These are phyloP conservation scores for Gobionotothen gibberifrons DNA, from an alignment of 2,797 vertebrate species.

Conservation along the genomic window DNA sequence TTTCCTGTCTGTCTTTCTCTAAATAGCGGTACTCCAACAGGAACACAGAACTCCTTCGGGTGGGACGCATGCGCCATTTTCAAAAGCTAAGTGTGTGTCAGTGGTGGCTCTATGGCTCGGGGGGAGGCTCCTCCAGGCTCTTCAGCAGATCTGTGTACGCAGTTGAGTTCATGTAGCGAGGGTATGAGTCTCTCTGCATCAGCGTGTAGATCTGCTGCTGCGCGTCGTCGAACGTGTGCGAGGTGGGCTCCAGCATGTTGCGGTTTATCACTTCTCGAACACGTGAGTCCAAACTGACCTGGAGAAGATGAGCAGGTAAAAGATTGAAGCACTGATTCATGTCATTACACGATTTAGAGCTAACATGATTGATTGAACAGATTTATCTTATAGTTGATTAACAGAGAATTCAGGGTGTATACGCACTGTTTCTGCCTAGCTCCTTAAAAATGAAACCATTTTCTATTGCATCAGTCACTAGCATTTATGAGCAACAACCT, in stretches of 20 bases:
- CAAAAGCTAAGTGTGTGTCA: conserved; percentile 59
- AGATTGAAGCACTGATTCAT: not conserved
- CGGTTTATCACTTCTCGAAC: conserved; percentile 95
- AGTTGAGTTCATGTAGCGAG: conserved; percentile 94
- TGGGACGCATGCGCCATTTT: conserved; percentile 69
- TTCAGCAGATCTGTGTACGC: conserved; percentile 91
- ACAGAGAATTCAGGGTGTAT: not conserved
- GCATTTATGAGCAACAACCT: not conserved
- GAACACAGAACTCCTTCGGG: conserved; percentile 56
- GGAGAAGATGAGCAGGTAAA: not conserved
- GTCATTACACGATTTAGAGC: no score
- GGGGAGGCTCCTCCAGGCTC: conserved; percentile 76
- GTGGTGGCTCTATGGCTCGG: conserved; percentile 69
- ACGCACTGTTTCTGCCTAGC: not conserved
- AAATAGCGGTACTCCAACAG: conserved; percentile 64
- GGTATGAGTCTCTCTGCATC: conserved; percentile 99
- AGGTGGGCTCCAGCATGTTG: conserved; percentile 95
- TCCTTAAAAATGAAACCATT: not conserved
- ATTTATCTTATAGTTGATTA: not conserved
- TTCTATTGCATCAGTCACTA: not conserved
- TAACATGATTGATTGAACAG: not conserved
- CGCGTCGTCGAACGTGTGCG: conserved; percentile 95
- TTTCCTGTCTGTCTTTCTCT: conserved; percentile 65
- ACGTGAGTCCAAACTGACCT: conserved; percentile 97
- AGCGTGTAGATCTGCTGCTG: conserved; percentile 98